Evolutionary conservation across 2,113 vertebrate genomes (phyloP), one percentile per base, ranked within the genome.

Genomic region (Nyctereutes procyonoides): DNA sequence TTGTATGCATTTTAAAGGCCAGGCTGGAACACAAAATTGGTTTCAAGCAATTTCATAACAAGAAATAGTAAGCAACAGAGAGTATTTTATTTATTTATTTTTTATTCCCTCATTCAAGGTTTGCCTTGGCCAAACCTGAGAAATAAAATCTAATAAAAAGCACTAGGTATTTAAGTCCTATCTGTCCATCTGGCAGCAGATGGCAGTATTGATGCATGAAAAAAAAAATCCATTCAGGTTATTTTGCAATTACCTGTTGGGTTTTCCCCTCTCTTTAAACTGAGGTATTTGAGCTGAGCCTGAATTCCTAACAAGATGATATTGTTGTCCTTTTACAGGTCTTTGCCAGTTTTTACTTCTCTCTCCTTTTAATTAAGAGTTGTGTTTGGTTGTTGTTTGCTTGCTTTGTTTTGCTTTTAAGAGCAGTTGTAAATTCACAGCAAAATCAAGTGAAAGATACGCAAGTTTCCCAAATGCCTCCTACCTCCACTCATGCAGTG

Each of bases 191-290:
- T 14, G 79, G 43, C 97, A 95, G 97, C 92, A 98, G 97, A 35
- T 85, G 98, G 98, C 97, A 96, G 97, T 93, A 67, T 77, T 58
- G 96, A 88, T 19, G 19, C 96, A 95, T 69, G 73, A 63, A 93
- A 96, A 62, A 56, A 63, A 79, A 93, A 91, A 43, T 35, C 16
- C 30, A 32, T 35, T 16, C 79, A 12, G 28, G 22, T 82, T 74
- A 0, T 77, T 30, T 65, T 10, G 10, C 13, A 20, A 15, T 88
- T 80, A 63, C 43, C 30, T 77, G 38, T 43, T 26, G 38, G 11
- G 1, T 71, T 87, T 87, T 63, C 38, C 22, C 32, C 76, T 28
- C 3, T 74, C 48, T 83, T 71, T 56, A 56, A 56, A 48, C 1
- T 69, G 51, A 60, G 48, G 32, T n/a, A 16, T 51, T n/a, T 43